These are phyloP conservation scores for Poeciliopsis infans DNA, from an alignment of 2,797 vertebrate species.

Conservation along the genomic window DNA sequence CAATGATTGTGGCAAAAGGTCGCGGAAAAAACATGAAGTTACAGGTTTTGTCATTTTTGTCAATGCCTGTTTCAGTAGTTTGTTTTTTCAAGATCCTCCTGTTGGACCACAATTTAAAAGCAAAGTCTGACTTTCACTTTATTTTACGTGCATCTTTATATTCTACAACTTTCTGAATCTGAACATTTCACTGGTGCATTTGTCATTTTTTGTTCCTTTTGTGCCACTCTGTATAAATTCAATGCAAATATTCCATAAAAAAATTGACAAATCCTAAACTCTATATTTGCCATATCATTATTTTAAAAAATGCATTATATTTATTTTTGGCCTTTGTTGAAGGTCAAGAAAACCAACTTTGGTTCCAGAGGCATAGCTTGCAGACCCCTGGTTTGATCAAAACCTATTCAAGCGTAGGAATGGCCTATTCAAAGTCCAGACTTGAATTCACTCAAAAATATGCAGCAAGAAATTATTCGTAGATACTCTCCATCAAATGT, in stretches of 20 bases:
- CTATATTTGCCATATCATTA: neutral
- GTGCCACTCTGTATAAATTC: neutral
- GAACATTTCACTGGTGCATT: too few relatives aligned
- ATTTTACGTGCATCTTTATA: too few relatives aligned
- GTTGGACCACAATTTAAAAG: too few relatives aligned
- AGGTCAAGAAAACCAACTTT: neutral
- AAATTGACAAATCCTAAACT: neutral
- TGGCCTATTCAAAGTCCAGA: neutral
- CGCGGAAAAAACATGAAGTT: too few relatives aligned
- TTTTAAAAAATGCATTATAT: neutral
- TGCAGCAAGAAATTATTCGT: neutral
- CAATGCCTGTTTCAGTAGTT: too few relatives aligned
- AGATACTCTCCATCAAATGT: neutral
- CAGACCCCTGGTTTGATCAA: neutral
- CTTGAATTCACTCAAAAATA: neutral
- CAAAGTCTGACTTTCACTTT: too few relatives aligned
- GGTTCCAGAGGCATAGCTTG: neutral
- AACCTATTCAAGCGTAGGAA: neutral
- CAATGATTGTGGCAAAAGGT: too few relatives aligned
- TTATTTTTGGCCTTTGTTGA: too few relatives aligned
- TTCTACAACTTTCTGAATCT: neutral
- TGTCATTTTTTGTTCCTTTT: neutral
- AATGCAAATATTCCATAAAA: neutral
- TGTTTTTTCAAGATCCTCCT: too few relatives aligned
- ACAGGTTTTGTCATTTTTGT: too few relatives aligned